Evolutionary conservation across 2,888 invertebrate species (phyloP).

Genomic region (Drosophila tanythrix): DNA sequence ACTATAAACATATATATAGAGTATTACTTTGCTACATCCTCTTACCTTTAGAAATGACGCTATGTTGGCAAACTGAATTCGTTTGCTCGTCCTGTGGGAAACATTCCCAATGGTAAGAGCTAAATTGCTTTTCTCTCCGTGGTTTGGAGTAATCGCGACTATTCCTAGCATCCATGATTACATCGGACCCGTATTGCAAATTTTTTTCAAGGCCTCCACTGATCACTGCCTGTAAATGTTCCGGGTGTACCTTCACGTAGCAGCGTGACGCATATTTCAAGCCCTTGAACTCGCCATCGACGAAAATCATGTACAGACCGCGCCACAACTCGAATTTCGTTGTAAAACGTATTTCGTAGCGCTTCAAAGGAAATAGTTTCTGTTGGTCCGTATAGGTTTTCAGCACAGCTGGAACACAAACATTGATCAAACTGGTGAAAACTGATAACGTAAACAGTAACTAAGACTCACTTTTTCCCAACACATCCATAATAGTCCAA

Average conservation of each 20-base stretch:
- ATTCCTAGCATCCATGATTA: conserved; percentile 37
- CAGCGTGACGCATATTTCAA: conserved; percentile 40
- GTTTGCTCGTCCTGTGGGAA: conserved; percentile 12
- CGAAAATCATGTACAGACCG: conserved; percentile 33
- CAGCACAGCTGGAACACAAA: conserved; percentile 1
- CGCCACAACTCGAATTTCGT: conserved; percentile 10
- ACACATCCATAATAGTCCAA: conserved; percentile 29
- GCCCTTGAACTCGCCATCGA: not conserved
- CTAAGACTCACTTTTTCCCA: conserved; percentile 19
- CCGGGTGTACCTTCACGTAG: conserved; percentile 28
- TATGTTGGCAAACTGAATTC: conserved; percentile 23
- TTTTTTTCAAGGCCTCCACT: conserved; percentile 22
- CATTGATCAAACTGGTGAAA: not conserved
- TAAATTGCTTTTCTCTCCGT: conserved; percentile 31
- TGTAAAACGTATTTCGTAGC: conserved; percentile 15
- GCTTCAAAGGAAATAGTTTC: conserved; percentile 11
- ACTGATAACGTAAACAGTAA: not conserved
- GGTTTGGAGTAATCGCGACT: conserved; percentile 56
- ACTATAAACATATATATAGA: not conserved
- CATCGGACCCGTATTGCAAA: not conserved
- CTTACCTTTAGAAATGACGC: conserved; percentile 33
- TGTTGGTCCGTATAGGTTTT: not conserved
- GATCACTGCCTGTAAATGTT: conserved; percentile 47
- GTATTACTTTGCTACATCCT: not conserved
- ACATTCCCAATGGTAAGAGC: conserved; percentile 45